These are phyloP conservation scores for Pseudanteris insignis DNA, from an alignment of 2,888 invertebrate species.

Conservation along the genomic window DNA sequence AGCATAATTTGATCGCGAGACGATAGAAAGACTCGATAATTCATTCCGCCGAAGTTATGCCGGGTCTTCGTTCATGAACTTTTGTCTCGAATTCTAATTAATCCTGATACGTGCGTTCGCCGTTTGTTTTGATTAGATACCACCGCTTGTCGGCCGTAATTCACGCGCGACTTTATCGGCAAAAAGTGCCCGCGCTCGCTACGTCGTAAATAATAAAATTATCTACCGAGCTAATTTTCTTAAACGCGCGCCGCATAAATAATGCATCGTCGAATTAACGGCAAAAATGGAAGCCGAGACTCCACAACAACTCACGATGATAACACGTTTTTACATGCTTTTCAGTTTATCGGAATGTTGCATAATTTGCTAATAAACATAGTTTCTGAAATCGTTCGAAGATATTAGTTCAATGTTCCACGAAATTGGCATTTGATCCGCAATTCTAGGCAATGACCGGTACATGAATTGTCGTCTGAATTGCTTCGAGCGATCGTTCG, in stretches of 20 bases:
- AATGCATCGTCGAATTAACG: conserved; percentile 4
- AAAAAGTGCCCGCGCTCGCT: too few relatives aligned
- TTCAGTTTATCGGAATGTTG: conserved; percentile 15
- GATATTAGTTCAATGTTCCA: conserved; percentile 40
- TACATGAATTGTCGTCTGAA: conserved; percentile 52
- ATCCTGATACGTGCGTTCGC: too few relatives aligned
- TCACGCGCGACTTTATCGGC: too few relatives aligned
- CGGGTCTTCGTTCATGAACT: too few relatives aligned
- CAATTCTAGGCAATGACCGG: conserved; percentile 38
- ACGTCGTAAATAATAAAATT: too few relatives aligned
- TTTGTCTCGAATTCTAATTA: too few relatives aligned
- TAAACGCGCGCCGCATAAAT: conserved; percentile 8
- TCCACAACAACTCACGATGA: conserved; percentile 8
- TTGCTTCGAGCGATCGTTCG: conserved; percentile 51
- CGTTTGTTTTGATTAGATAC: too few relatives aligned
- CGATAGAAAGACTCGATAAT: too few relatives aligned
- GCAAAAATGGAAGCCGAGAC: conserved; percentile 5
- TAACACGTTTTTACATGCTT: conserved; percentile 19
- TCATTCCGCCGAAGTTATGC: too few relatives aligned
- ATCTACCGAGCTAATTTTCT: conserved; percentile 27
- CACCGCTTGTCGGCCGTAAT: too few relatives aligned
- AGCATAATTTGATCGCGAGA: conserved; percentile 29
- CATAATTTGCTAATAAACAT: conserved; percentile 39
- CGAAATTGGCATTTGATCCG: conserved; percentile 40
- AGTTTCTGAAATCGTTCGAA: conserved; percentile 37